phyloP scores from a whole-genome alignment of 1,140 invertebrate species.

The Tetramorium alpestre region DNA sequence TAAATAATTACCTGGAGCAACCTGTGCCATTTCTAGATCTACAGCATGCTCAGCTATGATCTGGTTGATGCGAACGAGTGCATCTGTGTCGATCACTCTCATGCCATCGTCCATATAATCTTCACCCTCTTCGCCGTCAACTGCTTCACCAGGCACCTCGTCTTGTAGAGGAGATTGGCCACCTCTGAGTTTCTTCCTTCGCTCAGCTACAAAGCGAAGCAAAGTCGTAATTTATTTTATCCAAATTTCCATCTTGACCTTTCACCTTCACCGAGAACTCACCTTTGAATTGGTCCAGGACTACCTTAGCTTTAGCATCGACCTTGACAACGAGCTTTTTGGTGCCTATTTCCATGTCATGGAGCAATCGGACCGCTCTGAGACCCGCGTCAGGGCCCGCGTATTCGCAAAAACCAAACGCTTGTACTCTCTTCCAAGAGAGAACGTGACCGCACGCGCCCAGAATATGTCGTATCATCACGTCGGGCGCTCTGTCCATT shows the following conservation, averaged over 20 bases:
- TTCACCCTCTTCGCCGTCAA: constrained; percentile 86
- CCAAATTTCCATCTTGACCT: constrained; percentile 77
- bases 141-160: constrained; percentile 85
- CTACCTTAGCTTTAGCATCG: constrained; percentile 98
- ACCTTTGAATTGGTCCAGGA: constrained; percentile 97
- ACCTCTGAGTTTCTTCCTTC: constrained; percentile 87
- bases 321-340: constrained; percentile 98
- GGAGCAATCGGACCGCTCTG: constrained; percentile 96
- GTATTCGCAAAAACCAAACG: constrained; percentile 99
- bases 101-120: constrained; percentile 94
- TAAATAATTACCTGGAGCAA: constrained; percentile 80
- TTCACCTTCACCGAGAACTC: constrained; percentile 87
- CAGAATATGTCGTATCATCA: constrained; percentile 97
- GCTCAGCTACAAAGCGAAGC: constrained; percentile 83
- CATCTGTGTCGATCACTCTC: constrained; percentile 90
- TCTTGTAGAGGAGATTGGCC: constrained; percentile 88
- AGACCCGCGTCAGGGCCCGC: constrained; percentile 97
- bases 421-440: constrained; percentile 99
- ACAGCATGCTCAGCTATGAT: constrained; percentile 93
- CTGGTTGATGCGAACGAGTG: constrained; percentile 91
- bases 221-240: background rate
- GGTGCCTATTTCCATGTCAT: constrained; percentile 97
- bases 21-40: constrained; percentile 89
- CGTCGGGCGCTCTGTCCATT: constrained; percentile 96
- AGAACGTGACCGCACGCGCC: constrained; percentile 96